Evolutionary conservation across 2,113 vertebrate genomes (phyloP), one percentile per base, ranked within the genome.

Genomic region (Nannobrachium achirus): DNA sequence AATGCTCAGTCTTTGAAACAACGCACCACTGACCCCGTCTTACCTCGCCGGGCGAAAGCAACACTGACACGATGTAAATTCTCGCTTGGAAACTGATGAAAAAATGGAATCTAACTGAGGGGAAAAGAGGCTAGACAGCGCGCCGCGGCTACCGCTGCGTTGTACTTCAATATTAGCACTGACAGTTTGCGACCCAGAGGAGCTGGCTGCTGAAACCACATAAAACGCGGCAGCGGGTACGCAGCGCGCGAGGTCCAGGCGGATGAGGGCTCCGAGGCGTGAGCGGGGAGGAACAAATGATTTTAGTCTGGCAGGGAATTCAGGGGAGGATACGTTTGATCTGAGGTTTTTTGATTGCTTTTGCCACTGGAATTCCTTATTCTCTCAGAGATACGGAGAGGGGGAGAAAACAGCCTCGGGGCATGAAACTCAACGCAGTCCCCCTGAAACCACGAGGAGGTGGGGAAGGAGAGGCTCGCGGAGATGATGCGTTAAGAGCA

Each of bases 301-400:
- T 88, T 86, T 83, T 76, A 91, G 88, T 78, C 86, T 91, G 91
- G 89, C 92, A 88, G 89, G 65, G 77, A 89, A 92, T 87, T 89
- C 91, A 89, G 87, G 81, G 3, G 88, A 87, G 90, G 90, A 88
- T 79, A 77, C 76, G 83, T 91, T 90, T 92, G 91, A 93, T 93
- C 88, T 84, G 62, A 18, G 66, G 63, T 58, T 69, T 33, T 71
- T 80, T 88, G 89, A 91, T 90, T 82, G 84, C 78, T 88, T 85
- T 50, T 89, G 88, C 83, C 77, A 78, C 74, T 74, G 75, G 75
- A 82, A 86, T 90, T 86, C 88, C 80, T 85, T 84, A 84, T 91
- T 88, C 88, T 91, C 76, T 88, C 83, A 71, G 90, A 82, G 76
- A 87, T 81, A 79, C 68, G 75, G 80, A 33, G 25, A 33, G 25